Base-by-base conservation (phyloP, 1,140 invertebrate species). In the Nasonia longicornis region DNA sequence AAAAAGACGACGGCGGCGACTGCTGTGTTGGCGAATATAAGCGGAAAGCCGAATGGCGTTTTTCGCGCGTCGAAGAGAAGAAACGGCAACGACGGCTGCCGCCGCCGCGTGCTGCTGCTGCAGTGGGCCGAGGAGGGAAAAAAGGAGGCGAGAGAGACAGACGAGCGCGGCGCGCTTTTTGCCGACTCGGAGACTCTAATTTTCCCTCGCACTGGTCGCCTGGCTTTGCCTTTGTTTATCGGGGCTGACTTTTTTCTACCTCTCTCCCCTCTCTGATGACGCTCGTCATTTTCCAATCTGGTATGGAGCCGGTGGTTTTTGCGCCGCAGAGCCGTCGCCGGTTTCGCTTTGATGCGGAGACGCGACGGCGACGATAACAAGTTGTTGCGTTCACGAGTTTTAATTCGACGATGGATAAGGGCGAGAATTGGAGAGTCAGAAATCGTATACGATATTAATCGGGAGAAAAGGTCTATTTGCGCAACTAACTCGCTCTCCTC, bases 1-100 rank as follows among this genome's bases (percentile, higher is more conserved):
- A 74, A 73, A 73, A 8, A 45, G 7, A 58, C n/a, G 14, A 14
- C n/a, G 10, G 16, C 45, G 66, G 14, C 26, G 48, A 66, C 69
- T 38, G 73, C 38, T 80, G 66, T 26, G 26, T 26, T 26, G 38
- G 16, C 69, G 35, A 52, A 11, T 10, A 42, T 76, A 31, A 16
- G 14, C 64, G 64, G 64, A 31, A 58, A 67, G 64, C 22, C 10
- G 64, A 26, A 45, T 82, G 81, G 77, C 74, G 74, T 84, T 84
- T 79, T 80, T 83, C 73, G 80, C 79, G 48, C 48, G 77, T 72
- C 78, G 38, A 63, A 48, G 35, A 64, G 69, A 79, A 79, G 66
- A 77, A 77, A 70, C 76, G 1, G 22, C 26, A 48, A 45, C 48
- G n/a, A 26, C 31, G 31, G 31, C 31, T 35, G 20, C 11, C 31